phyloP scores from a whole-genome alignment of 2,888 invertebrate species.

The Ommatoiulus sabulosus region DNA sequence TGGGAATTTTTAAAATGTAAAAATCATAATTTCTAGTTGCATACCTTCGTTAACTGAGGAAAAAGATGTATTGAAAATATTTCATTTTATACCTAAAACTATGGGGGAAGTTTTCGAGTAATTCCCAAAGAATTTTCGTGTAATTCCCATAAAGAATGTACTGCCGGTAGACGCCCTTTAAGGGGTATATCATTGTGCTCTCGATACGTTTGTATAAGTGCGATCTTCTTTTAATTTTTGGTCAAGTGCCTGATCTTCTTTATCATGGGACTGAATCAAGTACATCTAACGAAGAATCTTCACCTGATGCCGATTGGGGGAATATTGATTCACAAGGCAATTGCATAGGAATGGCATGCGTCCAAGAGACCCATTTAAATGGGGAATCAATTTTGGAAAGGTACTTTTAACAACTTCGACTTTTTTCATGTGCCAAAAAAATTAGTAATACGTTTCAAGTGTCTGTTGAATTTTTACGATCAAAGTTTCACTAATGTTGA shows the following conservation, averaged over 20 bases:
- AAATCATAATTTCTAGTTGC: too few relatives aligned
- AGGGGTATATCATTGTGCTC: too few relatives aligned
- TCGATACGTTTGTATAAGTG: too few relatives aligned
- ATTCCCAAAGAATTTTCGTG: too few relatives aligned
- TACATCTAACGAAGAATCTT: slow-evolving; percentile 57
- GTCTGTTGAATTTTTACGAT: neutral
- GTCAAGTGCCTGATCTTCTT: slow-evolving; percentile 58
- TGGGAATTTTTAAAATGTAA: too few relatives aligned
- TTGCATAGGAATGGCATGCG: neutral
- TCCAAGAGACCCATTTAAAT: slow-evolving; percentile 39
- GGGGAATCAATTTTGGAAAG: slow-evolving; percentile 34
- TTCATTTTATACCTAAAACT: too few relatives aligned
- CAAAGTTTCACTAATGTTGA: neutral
- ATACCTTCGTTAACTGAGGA: too few relatives aligned
- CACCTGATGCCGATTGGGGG: slow-evolving; percentile 58
- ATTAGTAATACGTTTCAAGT: too few relatives aligned
- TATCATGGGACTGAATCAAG: slow-evolving; percentile 59
- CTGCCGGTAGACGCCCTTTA: too few relatives aligned
- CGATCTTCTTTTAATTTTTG: neutral
- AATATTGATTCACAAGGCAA: slow-evolving; percentile 22
- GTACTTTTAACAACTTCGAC: neutral
- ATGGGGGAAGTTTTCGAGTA: too few relatives aligned
- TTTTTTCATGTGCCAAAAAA: neutral
- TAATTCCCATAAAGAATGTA: too few relatives aligned
- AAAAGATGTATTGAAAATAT: too few relatives aligned